Evolutionary conservation across 2,888 invertebrate genomes (phyloP).

Genomic region (Acleris emargana): DNA sequence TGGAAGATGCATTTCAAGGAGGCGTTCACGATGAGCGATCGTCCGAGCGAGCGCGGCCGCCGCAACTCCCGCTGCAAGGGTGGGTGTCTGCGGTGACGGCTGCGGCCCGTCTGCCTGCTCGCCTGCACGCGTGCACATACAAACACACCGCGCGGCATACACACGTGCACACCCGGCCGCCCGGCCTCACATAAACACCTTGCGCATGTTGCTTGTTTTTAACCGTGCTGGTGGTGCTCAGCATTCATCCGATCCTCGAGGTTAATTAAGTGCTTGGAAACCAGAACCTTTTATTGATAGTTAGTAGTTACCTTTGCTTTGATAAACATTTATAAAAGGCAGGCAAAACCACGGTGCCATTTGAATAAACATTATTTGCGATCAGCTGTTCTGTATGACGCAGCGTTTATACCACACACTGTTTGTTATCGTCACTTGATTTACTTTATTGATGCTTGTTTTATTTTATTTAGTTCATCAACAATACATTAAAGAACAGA

Average conservation of each 20-base stretch:
- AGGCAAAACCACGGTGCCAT: conserved; percentile 19
- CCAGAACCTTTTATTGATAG: conserved; percentile 19
- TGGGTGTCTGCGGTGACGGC: conserved; percentile 66
- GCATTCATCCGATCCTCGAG: conserved; percentile 17
- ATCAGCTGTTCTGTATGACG: conserved; percentile 35
- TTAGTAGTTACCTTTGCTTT: conserved; percentile 10
- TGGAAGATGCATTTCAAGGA: conserved; percentile 84
- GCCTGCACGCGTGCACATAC: conserved; percentile 46
- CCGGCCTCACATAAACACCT: conserved; percentile 41
- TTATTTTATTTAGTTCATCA: too few species aligned
- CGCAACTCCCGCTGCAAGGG: conserved; percentile 83
- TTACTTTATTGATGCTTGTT: not conserved
- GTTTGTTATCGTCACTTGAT: not conserved
- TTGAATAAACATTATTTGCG: conserved; percentile 33
- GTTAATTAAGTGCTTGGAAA: conserved; percentile 12
- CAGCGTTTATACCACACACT: conserved; percentile 22
- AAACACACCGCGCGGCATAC: conserved; percentile 36
- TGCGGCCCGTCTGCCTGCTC: conserved; percentile 53
- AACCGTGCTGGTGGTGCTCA: conserved; percentile 34
- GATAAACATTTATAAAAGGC: conserved; percentile 20
- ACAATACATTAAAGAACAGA: too few species aligned
- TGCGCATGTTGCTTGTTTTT: conserved; percentile 42
- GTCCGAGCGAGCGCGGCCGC: conserved; percentile 81
- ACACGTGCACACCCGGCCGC: conserved; percentile 13
- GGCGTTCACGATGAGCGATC: conserved; percentile 83